phyloP scores from a whole-genome alignment of 2,797 vertebrate species.

The Sebastolobus altivelis region DNA sequence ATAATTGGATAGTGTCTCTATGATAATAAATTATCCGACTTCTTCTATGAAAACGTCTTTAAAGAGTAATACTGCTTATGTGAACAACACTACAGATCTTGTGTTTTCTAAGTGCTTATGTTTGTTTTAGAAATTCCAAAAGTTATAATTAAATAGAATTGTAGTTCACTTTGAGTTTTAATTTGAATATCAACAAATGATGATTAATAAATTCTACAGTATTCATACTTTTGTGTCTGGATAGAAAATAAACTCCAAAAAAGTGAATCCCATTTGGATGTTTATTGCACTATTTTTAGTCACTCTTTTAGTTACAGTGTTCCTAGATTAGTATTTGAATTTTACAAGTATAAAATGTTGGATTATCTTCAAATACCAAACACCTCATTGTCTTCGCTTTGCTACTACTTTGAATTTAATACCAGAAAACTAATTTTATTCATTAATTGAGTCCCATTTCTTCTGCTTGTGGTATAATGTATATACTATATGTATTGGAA shows the following conservation, averaged over 20 bases:
- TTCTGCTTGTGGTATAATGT: not conserved
- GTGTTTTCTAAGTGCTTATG: not conserved
- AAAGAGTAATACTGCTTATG: not conserved
- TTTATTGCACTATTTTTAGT: not conserved
- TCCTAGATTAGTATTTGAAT: too few relatives aligned
- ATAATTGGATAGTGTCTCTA: not conserved
- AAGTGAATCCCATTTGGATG: not conserved
- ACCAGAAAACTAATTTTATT: not conserved
- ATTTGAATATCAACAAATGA: not conserved
- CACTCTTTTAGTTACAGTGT: not conserved
- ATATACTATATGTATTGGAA: not conserved
- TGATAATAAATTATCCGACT: not conserved
- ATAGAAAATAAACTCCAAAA: not conserved
- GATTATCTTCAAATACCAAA: not conserved
- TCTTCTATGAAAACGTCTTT: too few relatives aligned
- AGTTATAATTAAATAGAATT: not conserved
- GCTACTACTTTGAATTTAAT: not conserved
- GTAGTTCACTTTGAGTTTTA: not conserved
- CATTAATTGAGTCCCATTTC: not conserved
- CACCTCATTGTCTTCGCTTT: not conserved
- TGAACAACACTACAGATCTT: not conserved
- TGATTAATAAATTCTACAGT: not conserved
- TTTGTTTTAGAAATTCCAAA: not conserved
- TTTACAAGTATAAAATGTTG: not conserved
- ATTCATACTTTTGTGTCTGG: too few relatives aligned